phyloP scores from a whole-genome alignment of 2,113 vertebrate genomes.

The Crotalus horridus region DNA sequence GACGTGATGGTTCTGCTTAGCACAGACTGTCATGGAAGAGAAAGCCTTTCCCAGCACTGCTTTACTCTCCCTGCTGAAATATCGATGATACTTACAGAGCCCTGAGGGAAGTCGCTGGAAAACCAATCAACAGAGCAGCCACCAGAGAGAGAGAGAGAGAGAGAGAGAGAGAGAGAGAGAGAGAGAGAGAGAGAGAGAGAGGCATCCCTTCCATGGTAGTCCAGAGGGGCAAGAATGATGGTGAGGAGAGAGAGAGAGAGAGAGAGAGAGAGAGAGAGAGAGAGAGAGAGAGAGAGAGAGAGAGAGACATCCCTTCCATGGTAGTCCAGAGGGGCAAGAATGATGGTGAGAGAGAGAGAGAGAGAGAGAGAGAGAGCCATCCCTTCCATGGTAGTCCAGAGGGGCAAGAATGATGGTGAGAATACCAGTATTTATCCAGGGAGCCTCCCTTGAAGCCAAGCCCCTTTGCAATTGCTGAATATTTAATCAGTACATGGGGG shows the following conservation, averaged over 20 bases:
- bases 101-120: slow-evolving; percentile 22
- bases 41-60: neutral
- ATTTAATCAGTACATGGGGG: neutral
- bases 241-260: too few relatives aligned
- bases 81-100: slow-evolving; percentile 50
- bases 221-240: too few relatives aligned
- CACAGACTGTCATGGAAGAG: too few relatives aligned
- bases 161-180: neutral
- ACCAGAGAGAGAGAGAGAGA: slow-evolving; percentile 19
- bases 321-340: neutral
- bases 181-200: too few relatives aligned
- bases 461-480: neutral
- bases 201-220: too few relatives aligned
- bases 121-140: slow-evolving; percentile 3
- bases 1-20: too few relatives aligned
- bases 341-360: too few relatives aligned
- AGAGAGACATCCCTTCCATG: slow-evolving; percentile 32
- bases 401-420: neutral
- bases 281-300: too few relatives aligned
- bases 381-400: slow-evolving; percentile 36
- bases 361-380: slow-evolving; percentile 13
- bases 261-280: neutral
- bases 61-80: neutral
- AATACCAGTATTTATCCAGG: slow-evolving; percentile 2
- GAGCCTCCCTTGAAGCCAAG: neutral